Base-by-base conservation (phyloP, 2,888 invertebrate genomes). In the Oegoconia quadripuncta region DNA sequence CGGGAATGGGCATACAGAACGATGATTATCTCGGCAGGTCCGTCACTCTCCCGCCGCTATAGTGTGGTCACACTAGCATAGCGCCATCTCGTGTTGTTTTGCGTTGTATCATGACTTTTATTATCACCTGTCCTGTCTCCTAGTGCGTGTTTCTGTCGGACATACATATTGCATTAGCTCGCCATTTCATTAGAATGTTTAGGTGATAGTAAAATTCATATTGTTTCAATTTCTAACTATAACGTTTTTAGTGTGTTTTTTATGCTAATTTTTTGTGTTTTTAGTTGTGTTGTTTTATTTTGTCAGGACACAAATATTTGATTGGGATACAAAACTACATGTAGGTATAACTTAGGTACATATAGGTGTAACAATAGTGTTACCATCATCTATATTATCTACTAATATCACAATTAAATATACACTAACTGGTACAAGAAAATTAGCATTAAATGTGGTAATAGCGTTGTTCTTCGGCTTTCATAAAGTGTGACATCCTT, bases 21-120 rank as follows among this genome's bases (percentile, higher is more conserved):
- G 94, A 95, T 90, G 95, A 95, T 90, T 91, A 89, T 80, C 91
- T 95, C 83, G 95, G 95, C 90, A 95, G 94, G 95, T 95, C 90
- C 89, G 90, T 82, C 65, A 14, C 17, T 13, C 12, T 20, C 61
- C 53, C 55, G 55, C 56, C 55, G 54, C 44, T 48, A 51, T 55
- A 52, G 64, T 54, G 48, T 53, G 53, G 48, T 54, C 57, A 56
- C 52, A 52, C 40, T 60, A 64, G 59, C 64, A 59, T n/a, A 61
- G 27, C 27, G 27, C 12, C 55, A 51, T 64, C 52, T 59, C 52
- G 54, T 64, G 57, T 63, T 68, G 50, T 64, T 52, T 55, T 57
- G 60, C 50, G 52, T 47, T 47, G 27, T 8, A 34, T n/a, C 13
- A 41, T 37, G 42, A 35, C 12, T 42, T 38, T 42, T 42, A 42